Evolutionary conservation across 2,888 invertebrate species (phyloP).

Genomic region (Drosophila gaucha): DNA sequence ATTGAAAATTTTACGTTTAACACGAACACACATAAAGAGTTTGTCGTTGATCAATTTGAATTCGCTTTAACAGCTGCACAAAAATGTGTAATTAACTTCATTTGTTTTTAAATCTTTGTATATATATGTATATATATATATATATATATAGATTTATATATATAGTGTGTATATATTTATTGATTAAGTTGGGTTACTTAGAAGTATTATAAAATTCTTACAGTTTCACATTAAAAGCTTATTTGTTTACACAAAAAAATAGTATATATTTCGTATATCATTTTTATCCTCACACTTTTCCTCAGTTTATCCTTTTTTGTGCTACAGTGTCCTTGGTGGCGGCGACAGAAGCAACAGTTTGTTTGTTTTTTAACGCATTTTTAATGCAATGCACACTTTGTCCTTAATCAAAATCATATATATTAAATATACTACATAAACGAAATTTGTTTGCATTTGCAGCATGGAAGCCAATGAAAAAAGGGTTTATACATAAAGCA

Average conservation of each 20-base stretch:
- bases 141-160: conserved; percentile 15
- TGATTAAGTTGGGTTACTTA: conserved; percentile 44
- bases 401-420: conserved; percentile 52
- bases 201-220: conserved; percentile 64
- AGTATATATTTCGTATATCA: conserved; percentile 22
- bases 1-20: conserved; percentile 44
- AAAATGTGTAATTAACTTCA: conserved; percentile 40
- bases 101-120: conserved; percentile 8
- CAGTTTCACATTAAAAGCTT: conserved; percentile 64
- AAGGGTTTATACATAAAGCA: conserved; percentile 66
- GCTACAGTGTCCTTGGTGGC: conserved; percentile 9
- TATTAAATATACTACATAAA: conserved; percentile 48
- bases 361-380: conserved; percentile 56
- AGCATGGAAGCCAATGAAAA: conserved; percentile 72
- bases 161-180: conserved; percentile 37
- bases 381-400: conserved; percentile 73
- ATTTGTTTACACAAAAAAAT: conserved; percentile 57
- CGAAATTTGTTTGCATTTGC: conserved; percentile 58
- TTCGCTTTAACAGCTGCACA: conserved; percentile 52
- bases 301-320: conserved; percentile 14
- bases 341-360: conserved; percentile 46
- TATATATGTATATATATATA: conserved; percentile 14
- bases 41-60: conserved; percentile 50
- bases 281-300: background rate
- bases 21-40: conserved; percentile 50